Base-by-base conservation (phyloP, 2,113 vertebrate genomes). In the Etia nguti region DNA sequence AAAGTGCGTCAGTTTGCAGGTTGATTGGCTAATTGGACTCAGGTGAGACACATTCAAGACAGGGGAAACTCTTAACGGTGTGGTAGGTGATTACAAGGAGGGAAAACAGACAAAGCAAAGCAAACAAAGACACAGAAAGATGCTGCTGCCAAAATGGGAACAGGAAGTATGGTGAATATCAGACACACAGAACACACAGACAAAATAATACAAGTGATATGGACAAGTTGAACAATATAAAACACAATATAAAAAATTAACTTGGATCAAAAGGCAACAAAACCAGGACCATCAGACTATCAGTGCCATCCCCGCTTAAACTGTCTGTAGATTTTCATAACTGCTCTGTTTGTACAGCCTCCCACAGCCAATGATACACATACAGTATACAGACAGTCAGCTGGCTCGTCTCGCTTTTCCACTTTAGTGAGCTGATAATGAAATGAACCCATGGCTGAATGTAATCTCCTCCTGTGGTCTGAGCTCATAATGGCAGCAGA, bases 381-480 rank as follows among this genome's bases (percentile, higher is more conserved):
- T 77, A 4, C 16, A 20, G 43, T 50, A 5, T 0, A 29, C 29
- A 12, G 43, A 77, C 70, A 50, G 43, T 50, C 24, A 50, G 73
- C 73, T 31, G 43, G 73, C 18, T 43, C 5, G 36, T 62, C 54
- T 84, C 4, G 12, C 43, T 50, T 31, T 48, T 83, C 48, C 43
- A 29, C 77, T 41, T 36, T n/a, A 31, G 52, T 18, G 48, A 43
- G 52, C 54, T 55, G 59, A 84, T 77, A 18, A 18, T 52, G 11
- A 85, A 59, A 75, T 3, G 68, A 89, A 12, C 68, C 75, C 31
- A 54, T 24, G 12, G 83, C 79, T 75, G 60, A 54, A 73, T 73
- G 10, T 56, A 31, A 86, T 86, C 81, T 84, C 79, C 59, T 41
- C 55, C 65, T 79, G 70, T 38, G 46, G 46, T 80, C 54, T 65